phyloP scores from a whole-genome alignment of 2,113 vertebrate species.

The Colossoma macropomum region DNA sequence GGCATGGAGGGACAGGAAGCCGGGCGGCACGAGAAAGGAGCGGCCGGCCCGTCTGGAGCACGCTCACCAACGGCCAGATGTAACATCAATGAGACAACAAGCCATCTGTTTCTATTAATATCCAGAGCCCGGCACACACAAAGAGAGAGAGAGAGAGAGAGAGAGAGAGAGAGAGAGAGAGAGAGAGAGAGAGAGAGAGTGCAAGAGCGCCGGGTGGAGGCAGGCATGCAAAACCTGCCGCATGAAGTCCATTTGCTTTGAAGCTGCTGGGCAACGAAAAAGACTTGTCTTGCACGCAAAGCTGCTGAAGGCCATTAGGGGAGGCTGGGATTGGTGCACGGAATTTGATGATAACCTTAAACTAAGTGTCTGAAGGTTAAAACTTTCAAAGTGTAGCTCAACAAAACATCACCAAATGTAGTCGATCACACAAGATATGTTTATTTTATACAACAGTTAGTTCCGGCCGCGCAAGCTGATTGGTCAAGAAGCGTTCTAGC shows the following conservation, averaged over 20 bases:
- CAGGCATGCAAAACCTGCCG: slow-evolving; percentile 53
- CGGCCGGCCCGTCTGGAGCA: slow-evolving; percentile 12
- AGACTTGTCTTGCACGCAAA: slow-evolving; percentile 37
- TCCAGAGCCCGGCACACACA: slow-evolving; percentile 13
- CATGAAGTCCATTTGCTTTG: slow-evolving; percentile 47
- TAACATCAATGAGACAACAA: slow-evolving; percentile 52
- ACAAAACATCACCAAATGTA: too few species aligned
- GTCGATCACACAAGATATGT: too few species aligned
- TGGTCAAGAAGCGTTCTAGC: too few species aligned
- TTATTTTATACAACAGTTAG: too few species aligned
- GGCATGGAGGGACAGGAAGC: slow-evolving; percentile 42
- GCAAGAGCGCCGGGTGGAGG: slow-evolving; percentile 2
- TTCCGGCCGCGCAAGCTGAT: too few species aligned
- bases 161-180: slow-evolving; percentile 40
- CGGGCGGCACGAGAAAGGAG: slow-evolving; percentile 29
- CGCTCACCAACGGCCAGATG: slow-evolving; percentile 46
- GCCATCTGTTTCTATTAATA: slow-evolving; percentile 58
- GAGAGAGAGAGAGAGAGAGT: slow-evolving; percentile 43
- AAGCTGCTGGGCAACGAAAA: slow-evolving; percentile 38
- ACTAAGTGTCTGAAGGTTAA: background rate
- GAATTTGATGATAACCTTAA: background rate
- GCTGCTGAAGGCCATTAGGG: slow-evolving; percentile 25
- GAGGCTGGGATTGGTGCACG: background rate
- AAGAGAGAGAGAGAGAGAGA: slow-evolving; percentile 35
- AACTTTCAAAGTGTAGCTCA: background rate